Percentiles rank a stretch among this genome's conserved stretches.
Conservation (phyloP, 2,888 invertebrate genomes). For the Argyresthia goedartella region DNA sequence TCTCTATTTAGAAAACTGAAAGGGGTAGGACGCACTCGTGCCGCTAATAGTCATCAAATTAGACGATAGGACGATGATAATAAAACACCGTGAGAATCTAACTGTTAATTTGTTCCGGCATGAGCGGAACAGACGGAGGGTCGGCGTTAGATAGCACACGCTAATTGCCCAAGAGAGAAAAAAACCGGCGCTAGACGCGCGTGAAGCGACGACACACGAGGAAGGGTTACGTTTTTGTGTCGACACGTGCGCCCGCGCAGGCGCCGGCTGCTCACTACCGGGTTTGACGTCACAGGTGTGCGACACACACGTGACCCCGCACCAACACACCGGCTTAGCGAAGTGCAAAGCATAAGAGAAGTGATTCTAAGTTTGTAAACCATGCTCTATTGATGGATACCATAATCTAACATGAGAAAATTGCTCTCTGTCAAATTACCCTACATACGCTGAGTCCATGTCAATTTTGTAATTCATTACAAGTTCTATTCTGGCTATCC, state of each 20-base stretch:
- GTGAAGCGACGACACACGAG: constrained; percentile 17
- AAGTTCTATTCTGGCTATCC: no score
- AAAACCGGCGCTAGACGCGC: constrained; percentile 27
- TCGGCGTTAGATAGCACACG: constrained; percentile 32
- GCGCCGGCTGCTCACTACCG: neutral
- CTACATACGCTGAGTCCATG: no score
- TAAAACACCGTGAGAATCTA: constrained; percentile 31
- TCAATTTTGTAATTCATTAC: no score
- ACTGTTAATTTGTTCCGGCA: constrained; percentile 37
- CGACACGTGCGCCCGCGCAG: neutral
- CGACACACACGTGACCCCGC: no score
- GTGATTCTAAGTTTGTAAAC: no score
- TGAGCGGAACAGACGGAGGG: constrained; percentile 16
- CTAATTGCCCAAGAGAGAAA: constrained; percentile 20
- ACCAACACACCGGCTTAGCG: no score
- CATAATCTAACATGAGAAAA: no score
- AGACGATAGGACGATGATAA: constrained; percentile 11
- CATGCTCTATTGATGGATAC: no score
- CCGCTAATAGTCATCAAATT: constrained; percentile 9
- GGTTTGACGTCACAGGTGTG: neutral
- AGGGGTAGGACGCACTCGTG: constrained; percentile 2
- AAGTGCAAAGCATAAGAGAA: no score
- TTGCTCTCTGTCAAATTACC: no score
- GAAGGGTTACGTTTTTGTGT: constrained; percentile 35
- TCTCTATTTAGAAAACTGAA: neutral